Base-by-base conservation (phyloP, 2,888 invertebrate genomes). In the Ryuthela nishihirai region DNA sequence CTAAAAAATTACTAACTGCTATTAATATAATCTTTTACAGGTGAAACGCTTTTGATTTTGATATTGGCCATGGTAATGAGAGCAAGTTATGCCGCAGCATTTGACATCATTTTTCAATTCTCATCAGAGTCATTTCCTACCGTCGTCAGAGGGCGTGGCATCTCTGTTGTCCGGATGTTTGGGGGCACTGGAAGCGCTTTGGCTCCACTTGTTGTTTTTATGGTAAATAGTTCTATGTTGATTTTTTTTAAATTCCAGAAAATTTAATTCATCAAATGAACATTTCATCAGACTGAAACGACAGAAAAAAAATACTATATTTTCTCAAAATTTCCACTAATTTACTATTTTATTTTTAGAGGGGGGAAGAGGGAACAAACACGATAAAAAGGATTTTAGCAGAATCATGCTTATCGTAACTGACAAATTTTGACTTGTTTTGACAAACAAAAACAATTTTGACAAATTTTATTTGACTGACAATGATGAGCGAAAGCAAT, bases 11-110 rank as follows among this genome's bases (percentile, higher is more conserved):
- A n/a, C n/a, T n/a, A n/a, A n/a, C n/a, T n/a, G n/a, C n/a, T n/a
- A n/a, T n/a, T n/a, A n/a, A n/a, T n/a, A n/a, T n/a, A n/a, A 6
- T 36, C n/a, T 42, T 42, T 42, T 26, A 10, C 42, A 42, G 42
- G 26, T n/a, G n/a, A n/a, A 17, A 4, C 12, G 4, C 6, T 10
- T 10, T 25, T 25, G 18, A 42, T 42, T 5, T 9, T 42, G 1
- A 20, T 15, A 5, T 17, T 42, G 7, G 42, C 24, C 15, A 17
- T 42, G 26, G 12, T 25, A 15, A 42, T 42, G 26, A 25, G 42
- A 42, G 15, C 9, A 3, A 15, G 15, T 29, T 42, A 42, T 17
- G 4, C 42, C 21, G 6, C 42, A 10, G 42, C 42, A 17, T 42
- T n/a, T 26, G 42, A 42, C 17, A 42, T 42, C 15, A 42, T 29